Evolutionary conservation across 2,113 vertebrate genomes (phyloP).

Genomic region (Solea senegalensis): DNA sequence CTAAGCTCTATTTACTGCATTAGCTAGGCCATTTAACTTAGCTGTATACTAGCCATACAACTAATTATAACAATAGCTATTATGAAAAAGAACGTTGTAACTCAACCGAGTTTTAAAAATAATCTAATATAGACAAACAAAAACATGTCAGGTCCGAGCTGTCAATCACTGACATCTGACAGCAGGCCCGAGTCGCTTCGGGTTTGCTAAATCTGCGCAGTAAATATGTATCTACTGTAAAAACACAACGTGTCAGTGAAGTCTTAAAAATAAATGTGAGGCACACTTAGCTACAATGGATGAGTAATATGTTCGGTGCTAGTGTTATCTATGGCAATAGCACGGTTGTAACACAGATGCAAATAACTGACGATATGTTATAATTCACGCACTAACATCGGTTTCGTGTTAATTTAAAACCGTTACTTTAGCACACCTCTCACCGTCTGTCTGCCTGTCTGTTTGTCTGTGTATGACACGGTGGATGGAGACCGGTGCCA

Average conservation of each 20-base stretch:
- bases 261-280: no score
- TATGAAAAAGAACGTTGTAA: no score
- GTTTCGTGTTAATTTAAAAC: background rate
- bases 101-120: background rate
- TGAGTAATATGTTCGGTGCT: background rate
- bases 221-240: conserved; percentile 1
- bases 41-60: background rate
- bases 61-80: background rate
- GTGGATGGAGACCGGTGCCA: background rate
- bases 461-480: background rate
- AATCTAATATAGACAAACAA: conserved; percentile 6
- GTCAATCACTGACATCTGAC: conserved; percentile 68
- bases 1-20: no score
- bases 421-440: background rate
- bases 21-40: background rate
- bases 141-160: conserved; percentile 28
- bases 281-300: no score
- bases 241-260: no score
- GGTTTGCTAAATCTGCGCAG: conserved; percentile 28
- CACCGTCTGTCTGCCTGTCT: no score
- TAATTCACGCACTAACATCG: background rate
- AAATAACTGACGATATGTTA: background rate
- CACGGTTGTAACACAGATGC: background rate
- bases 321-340: conserved; percentile 3
- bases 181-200: conserved; percentile 47